Base-by-base conservation (phyloP, 2,113 vertebrate genomes). In the Hemichromis elongatus region DNA sequence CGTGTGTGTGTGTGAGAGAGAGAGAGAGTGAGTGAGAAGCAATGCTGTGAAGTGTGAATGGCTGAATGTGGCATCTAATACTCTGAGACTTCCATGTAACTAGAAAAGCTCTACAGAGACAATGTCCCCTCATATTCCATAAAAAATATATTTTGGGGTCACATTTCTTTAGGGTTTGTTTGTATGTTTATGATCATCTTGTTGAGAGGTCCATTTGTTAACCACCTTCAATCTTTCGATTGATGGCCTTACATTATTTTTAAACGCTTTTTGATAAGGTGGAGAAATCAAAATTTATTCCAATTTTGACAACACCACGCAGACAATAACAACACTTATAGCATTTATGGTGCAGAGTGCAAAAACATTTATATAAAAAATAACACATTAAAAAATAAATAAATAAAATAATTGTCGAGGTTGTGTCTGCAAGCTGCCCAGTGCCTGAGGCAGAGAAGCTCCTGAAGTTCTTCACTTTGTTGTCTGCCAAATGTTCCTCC, bases 261-360 rank as follows among this genome's bases (percentile, higher is more conserved):
- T 24, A 73, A 47, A 9, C 8, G 5, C 42, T 73, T 9, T 53
- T 53, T 54, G 19, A 21, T 54, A 10, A 21, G 52, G 21, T 54
- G 19, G 52, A n/a, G n/a, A 54, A 54, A 7, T 33, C 57, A 61
- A 16, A 61, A 61, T 61, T 19, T 19, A 61, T 19, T 61, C 30
- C 0, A 18, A 61, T 35, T 9, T 61, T 37, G 8, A 9, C 35
- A 37, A 37, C 35, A 61, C 11, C 0, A 61, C 0, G 35, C 57
- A 61, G 57, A 35, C 57, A 61, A 11, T 61, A 61, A 35, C 18
- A 61, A 11, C 30, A n/a, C 18, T 1, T 61, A 30, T 61, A 61
- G 18, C 57, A 61, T 61, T 61, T 35, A 7, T 35, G 0, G 56
- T 30, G 30, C 26, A 59, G 18, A 0, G 2, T 57, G 14, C 26